These are phyloP conservation scores for Zenarchopterus dispar DNA, from an alignment of 2,797 vertebrate species.

Conservation along the genomic window DNA sequence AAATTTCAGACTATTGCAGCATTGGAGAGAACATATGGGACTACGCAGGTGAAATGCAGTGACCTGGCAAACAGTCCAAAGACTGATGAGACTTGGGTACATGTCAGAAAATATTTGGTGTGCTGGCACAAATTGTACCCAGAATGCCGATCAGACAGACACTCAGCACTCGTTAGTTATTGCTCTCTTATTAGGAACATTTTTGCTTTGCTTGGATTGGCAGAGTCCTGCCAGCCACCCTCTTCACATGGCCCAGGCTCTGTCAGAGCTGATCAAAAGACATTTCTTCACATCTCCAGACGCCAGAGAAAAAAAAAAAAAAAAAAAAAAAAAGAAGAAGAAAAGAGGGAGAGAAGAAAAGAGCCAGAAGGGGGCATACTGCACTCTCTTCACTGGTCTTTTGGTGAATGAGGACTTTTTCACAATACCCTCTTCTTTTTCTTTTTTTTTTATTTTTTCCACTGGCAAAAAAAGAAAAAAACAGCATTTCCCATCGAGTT, in stretches of 20 bases:
- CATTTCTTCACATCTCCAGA: constrained; percentile 85
- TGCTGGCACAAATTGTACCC: constrained; percentile 73
- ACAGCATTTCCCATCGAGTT: constrained; percentile 63
- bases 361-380: constrained; percentile 97
- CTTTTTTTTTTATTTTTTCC: constrained; percentile 67
- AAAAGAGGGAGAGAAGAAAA: constrained; percentile 83
- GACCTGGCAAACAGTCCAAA: constrained; percentile 74
- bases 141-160: constrained; percentile 76
- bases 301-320: constrained; percentile 76
- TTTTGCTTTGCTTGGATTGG: constrained; percentile 80
- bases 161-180: constrained; percentile 78
- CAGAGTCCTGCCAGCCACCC: constrained; percentile 78
- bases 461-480: constrained; percentile 55
- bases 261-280: constrained; percentile 86
- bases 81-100: constrained; percentile 58
- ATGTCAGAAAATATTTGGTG: constrained; percentile 73
- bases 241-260: constrained; percentile 80
- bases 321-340: constrained; percentile 79
- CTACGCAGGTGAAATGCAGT: constrained; percentile 71
- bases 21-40: constrained; percentile 72
- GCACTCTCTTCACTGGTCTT: constrained; percentile 83
- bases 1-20: constrained; percentile 59
- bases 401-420: constrained; percentile 82
- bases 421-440: constrained; percentile 78
- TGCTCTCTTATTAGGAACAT: constrained; percentile 84